Percentiles rank a stretch among this genome's conserved stretches.
phyloP scores from a whole-genome alignment of 1,140 invertebrate species.

The Aphidius gifuensis region DNA sequence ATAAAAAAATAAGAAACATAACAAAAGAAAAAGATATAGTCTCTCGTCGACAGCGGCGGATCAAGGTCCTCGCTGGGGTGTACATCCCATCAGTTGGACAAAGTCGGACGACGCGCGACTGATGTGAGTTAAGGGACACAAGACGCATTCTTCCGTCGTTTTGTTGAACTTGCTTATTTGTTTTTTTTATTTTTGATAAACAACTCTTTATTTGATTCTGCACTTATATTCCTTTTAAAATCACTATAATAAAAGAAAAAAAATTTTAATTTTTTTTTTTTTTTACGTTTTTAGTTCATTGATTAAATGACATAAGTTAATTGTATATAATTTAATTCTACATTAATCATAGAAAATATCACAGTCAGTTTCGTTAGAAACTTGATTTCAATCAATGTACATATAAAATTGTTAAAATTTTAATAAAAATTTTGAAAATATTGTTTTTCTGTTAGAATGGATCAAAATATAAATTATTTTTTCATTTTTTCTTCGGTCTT shows the following conservation, averaged over 20 bases:
- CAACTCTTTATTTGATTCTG: constrained; percentile 7
- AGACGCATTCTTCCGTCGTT: constrained; percentile 33
- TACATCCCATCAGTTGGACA: constrained; percentile 11
- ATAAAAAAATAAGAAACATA: constrained; percentile 7
- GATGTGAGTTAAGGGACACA: constrained; percentile 26
- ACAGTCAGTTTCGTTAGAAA: no score
- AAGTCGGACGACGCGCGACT: constrained; percentile 35
- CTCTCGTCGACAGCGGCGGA: constrained; percentile 29
- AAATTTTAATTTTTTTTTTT: neutral
- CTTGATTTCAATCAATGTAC: no score
- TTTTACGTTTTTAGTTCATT: no score
- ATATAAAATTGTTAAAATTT: no score
- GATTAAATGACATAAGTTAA: no score
- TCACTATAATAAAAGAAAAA: neutral
- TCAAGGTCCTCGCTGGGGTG: constrained; percentile 31
- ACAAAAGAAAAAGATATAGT: constrained; percentile 1
- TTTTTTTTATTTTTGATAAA: neutral
- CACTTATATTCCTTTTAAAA: constrained; percentile 1
- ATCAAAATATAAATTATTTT: no score
- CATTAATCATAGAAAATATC: no score
- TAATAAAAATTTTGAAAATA: no score
- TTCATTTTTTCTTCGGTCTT: no score
- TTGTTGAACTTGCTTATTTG: constrained; percentile 22
- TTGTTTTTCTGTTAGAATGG: no score
- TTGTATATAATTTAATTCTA: no score